Base-by-base conservation (phyloP, 2,113 vertebrate genomes). In the Apeltes quadracus region DNA sequence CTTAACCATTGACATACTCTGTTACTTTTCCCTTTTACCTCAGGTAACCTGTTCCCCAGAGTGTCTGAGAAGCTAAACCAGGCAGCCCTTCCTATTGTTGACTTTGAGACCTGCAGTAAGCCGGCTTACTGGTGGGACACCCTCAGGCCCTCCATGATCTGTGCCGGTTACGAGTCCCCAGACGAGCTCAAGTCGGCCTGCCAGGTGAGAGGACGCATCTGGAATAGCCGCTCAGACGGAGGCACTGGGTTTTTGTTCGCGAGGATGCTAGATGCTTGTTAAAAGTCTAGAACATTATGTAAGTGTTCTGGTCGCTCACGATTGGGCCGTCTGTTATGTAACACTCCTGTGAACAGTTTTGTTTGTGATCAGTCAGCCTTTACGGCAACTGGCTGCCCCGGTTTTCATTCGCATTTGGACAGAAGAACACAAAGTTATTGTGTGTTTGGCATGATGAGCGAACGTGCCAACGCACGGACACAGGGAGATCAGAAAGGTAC, bases 161-260 rank as follows among this genome's bases (percentile, higher is more conserved):
- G 92, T 36, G 89, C 90, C 6, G 90, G 91, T 2, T 93, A 90
- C 0, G 88, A 90, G 54, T 91, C 90, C 23, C 89, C 91, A 22
- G 90, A 93, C 63, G 91, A 93, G 72, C 90, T 94, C 2, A 92
- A 92, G 67, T 93, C 92, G 29, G 84, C 90, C 71, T 94, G 91
- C 70, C 90, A 90, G 91, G 91, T 93, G 76, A 87, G 75, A 54
- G 23, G 13, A 54, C 7, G 38, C 34, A 23, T 5, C 25, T 3
- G 54, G 2, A 44, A 56, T 29, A 29, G 56, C 5, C 4, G 15
- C 63, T 58, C 23, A 1, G 23, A 43, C 13, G 7, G 16, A 69
- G 15, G 34, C 18, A 25, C 5, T 18, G 13, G 7, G 27, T 13
- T 27, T n/a, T 20, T 18, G 25, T 25, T 38, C 18, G 7, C n/a